Evolutionary conservation across 1,140 invertebrate genomes (phyloP), one percentile per base, ranked within the genome.

Genomic region (Brachionus manjavacas): DNA sequence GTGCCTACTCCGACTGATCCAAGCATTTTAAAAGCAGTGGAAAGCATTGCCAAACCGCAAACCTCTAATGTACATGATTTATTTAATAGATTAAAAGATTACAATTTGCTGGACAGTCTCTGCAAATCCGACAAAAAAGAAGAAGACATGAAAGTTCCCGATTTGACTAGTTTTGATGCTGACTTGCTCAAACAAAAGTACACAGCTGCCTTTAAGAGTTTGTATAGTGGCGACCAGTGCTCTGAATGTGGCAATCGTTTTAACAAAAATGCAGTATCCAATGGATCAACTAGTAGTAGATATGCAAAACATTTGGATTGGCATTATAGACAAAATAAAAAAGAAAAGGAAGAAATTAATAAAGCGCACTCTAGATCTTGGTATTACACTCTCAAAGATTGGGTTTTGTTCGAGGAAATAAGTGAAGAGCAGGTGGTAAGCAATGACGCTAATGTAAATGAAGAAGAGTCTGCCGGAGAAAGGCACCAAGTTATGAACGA

Each of bases 151-250:
- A 43, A 81, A 46, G 52, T 46, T 41, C 52, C 79, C 25, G 79
- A 81, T 68, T 81, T 81, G 79, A 81, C 79, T 12, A 64, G 31
- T 43, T 81, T 81, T 39, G 79, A 81, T 8, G 9, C 23, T 11
- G 79, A 81, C 39, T 43, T 81, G 12, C 52, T 81, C 23, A 81
- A 85, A 68, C 85, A 83, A 85, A 74, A 85, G 11, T 52, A 85
- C 43, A 35, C 60, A 35, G 31, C 64, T 4, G 81, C 66, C n/a
- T 39, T 84, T 31, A 72, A 74, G n/a, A 72, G 60, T 35, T 74
- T 84, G 23, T 84, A 84, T 41, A 52, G 41, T 25, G 81, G 81
- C 6, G 46, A 35, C 14, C 83, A 84, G 41, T 84, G 83, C 20
- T n/a, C 35, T 64, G 20, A 52, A 31, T 84, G 83, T 64, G 83